Base-by-base conservation (phyloP, 1,140 invertebrate species). In the Telenomus remus region DNA sequence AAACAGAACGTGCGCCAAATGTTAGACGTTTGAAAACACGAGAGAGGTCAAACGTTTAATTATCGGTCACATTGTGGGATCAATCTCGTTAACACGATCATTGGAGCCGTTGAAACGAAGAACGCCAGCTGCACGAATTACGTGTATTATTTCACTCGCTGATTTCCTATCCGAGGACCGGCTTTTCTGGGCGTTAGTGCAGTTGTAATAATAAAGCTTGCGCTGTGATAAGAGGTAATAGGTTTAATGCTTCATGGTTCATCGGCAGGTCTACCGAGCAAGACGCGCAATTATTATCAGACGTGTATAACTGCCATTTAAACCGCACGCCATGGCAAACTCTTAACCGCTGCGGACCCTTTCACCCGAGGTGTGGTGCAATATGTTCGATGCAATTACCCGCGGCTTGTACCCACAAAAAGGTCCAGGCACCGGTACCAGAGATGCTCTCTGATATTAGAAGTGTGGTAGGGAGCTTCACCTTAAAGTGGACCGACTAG, bases 361-460 rank as follows among this genome's bases (percentile, higher is more conserved):
- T 85, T 85, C 84, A 85, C 84, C 84, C 75, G 77, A 82, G 84
- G 84, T 83, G 84, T 86, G 84, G 84, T 83, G 82, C 79, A 82
- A 82, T 82, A 80, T 79, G 71, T 74, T 73, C 64, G 59, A 33
- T 59, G 76, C 76, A 78, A 80, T 80, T 80, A 80, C 69, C 42
- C 14, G 61, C 65, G 55, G 60, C 65, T 53, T 19, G 48, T 13
- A 39, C n/a, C 44, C 54, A 42, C 55, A 64, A 63, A 61, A 60
- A 66, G 51, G 39, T 65, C 43, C 59, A 44, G 44, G 37, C 44
- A 19, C 14, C 51, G 56, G 43, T 51, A 53, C 60, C 44, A 33
- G 33, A 51, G 71, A 64, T 57, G 44, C 16, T 14, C 19, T 27
- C 16, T 55, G 61, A 68, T 59, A 55, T 59, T 44, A 46, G 49